Evolutionary conservation across 2,113 vertebrate species (phyloP).

Genomic region (Oryzias celebensis): DNA sequence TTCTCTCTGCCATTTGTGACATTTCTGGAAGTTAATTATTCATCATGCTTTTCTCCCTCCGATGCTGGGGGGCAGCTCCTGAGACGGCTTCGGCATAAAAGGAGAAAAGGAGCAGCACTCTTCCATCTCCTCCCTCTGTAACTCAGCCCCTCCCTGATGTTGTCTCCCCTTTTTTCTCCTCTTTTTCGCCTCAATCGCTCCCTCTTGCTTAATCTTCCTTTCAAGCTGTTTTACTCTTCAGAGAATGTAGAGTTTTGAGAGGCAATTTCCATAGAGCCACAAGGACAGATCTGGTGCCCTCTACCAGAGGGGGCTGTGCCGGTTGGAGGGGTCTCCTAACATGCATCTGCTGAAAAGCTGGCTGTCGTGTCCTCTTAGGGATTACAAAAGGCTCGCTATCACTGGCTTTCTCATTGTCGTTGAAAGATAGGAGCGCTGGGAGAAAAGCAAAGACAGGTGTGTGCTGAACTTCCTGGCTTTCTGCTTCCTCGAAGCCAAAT

Average conservation of each 20-base stretch:
- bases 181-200: conserved; percentile 1
- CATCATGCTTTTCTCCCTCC: conserved; percentile 73
- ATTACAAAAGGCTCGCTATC: conserved; percentile 35
- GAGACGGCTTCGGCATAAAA: conserved; percentile 55
- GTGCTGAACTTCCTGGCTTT: conserved; percentile 47
- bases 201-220: conserved; percentile 37
- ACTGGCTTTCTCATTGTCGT: conserved; percentile 36
- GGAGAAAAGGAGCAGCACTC: conserved; percentile 48
- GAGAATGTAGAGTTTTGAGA: conserved; percentile 10
- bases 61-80: conserved; percentile 63
- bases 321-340: conserved; percentile 31
- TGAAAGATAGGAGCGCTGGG: conserved; percentile 36
- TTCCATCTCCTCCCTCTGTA: conserved; percentile 47
- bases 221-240: conserved; percentile 35
- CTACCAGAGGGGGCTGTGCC: conserved; percentile 4
- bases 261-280: conserved; percentile 21
- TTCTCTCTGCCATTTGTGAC: conserved; percentile 68
- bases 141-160: conserved; percentile 44
- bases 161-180: conserved; percentile 17
- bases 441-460: conserved; percentile 59
- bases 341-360: conserved; percentile 27
- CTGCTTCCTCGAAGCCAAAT: conserved; percentile 40
- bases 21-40: conserved; percentile 77
- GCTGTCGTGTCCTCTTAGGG: conserved; percentile 33
- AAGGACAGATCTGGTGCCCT: conserved; percentile 23